Evolutionary conservation across 35 echinoderm and acorn worm genomes (phyloP).

Genomic region (Heliocidaris tuberculata): DNA sequence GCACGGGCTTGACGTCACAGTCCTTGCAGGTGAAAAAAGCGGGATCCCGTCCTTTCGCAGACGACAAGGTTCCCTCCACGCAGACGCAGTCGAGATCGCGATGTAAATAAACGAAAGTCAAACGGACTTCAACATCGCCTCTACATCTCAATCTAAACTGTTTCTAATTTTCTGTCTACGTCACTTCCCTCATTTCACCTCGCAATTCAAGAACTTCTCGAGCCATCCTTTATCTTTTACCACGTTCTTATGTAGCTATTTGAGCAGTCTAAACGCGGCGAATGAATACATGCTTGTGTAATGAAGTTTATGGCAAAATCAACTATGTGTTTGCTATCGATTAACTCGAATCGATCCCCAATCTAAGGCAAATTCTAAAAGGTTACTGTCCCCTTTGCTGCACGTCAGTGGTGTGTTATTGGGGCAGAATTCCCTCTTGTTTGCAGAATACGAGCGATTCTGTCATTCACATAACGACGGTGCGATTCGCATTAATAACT

Average conservation of each 20-base stretch:
- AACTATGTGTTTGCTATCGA: slow-evolving; percentile 17
- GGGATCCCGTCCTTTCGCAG: neutral
- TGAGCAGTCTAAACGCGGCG: slow-evolving; percentile 28
- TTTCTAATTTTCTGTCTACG: slow-evolving; percentile 22
- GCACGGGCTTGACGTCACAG: neutral
- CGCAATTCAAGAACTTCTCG: neutral
- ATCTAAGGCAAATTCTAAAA: slow-evolving; percentile 40
- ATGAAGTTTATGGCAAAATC: slow-evolving; percentile 25
- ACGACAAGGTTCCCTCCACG: neutral
- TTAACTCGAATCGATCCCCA: slow-evolving; percentile 1
- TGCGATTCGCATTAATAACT: neutral
- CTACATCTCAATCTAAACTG: slow-evolving; percentile 7
- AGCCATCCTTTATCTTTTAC: neutral
- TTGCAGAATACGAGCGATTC: neutral
- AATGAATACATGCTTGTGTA: neutral
- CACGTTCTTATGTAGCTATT: slow-evolving; percentile 17
- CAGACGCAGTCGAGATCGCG: neutral
- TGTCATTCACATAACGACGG: neutral
- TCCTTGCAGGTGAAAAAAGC: slow-evolving; percentile 17
- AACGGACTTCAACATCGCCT: neutral
- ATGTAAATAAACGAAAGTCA: slow-evolving; percentile 36
- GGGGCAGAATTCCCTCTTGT: neutral
- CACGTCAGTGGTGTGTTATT: neutral
- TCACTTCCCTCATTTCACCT: neutral
- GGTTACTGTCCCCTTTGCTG: neutral